Conservation (phyloP, 2,888 invertebrate species). For the Adelphocoris suturalis region DNA sequence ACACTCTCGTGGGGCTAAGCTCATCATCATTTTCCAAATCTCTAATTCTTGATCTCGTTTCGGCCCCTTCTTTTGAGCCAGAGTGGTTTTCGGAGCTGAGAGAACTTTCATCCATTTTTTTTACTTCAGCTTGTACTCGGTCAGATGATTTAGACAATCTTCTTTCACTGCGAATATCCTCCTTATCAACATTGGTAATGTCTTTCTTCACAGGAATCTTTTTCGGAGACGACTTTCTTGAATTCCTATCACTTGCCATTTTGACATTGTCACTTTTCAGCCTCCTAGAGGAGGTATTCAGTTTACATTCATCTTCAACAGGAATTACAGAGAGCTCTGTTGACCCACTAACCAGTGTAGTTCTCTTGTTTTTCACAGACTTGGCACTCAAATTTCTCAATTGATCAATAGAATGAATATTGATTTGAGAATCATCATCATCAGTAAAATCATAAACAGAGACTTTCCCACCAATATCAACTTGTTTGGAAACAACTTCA, state of each 20-base stretch:
- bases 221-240: slow-evolving; percentile 12
- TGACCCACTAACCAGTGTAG: background rate
- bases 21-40: background rate
- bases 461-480: background rate
- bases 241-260: background rate
- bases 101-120: background rate
- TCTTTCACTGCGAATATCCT: background rate
- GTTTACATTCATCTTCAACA: background rate
- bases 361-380: slow-evolving; percentile 15
- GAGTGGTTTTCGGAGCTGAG: background rate
- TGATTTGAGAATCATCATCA: slow-evolving; percentile 21
- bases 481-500: background rate
- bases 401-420: slow-evolving; percentile 36
- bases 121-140: background rate
- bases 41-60: slow-evolving; percentile 20
- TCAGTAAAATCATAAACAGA: slow-evolving; percentile 50
- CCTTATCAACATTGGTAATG: background rate
- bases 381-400: slow-evolving; percentile 23
- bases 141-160: background rate
- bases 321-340: background rate
- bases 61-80: background rate
- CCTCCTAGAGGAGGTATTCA: background rate
- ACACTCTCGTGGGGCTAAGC: background rate
- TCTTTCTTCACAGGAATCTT: background rate
- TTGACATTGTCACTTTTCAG: background rate